Evolutionary conservation across 2,797 vertebrate genomes (phyloP), one percentile per base, ranked within the genome.

Genomic region (Enteromius trimaculatus): DNA sequence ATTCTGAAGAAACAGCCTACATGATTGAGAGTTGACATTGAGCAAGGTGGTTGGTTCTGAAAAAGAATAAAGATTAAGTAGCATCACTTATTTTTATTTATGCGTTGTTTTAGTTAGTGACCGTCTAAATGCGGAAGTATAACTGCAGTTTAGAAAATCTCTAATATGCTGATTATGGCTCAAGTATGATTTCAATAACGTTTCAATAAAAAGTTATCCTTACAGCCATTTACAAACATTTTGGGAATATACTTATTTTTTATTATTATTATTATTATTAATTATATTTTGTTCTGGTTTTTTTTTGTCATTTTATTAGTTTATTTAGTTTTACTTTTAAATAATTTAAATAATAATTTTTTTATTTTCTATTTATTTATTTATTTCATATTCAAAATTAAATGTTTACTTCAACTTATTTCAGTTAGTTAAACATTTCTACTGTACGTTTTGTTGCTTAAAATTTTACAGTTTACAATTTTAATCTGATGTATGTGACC

Each of bases 1-100:
- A 31, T 44, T 42, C 14, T 64, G 75, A 29, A 19, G 58, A 26
- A 77, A 77, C 17, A 49, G 42, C 26, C 51, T 77, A 6, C 34
- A 42, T 26, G 16, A 75, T 11, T 31, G 37, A 64, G 14, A 37
- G 9, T 17, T 69, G 81, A 82, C 62, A 19, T 69, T 82, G 3
- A 68, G 47, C 23, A 29, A 26, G 37, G 16, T 60, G 55, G 23
- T 37, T 39, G 3, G 3, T 42, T 60, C n/a, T 8, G 31, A 23
- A 8, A n/a, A 58, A 11, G 8, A 60, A 62, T 44, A 29, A 11
- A 3, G 4, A 49, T 19, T 51, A 17, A 51, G 16, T 2, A 1
- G 10, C 16, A 72, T 72, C 2, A 0, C 9, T 31, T 2, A 21
- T 49, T 49, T 62, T 10, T 66, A 37, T 10, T 66, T 53, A 37